Percentiles rank a stretch among this genome's conserved stretches.
Conservation (phyloP, 2,888 invertebrate genomes). For the Drosophila merina region DNA sequence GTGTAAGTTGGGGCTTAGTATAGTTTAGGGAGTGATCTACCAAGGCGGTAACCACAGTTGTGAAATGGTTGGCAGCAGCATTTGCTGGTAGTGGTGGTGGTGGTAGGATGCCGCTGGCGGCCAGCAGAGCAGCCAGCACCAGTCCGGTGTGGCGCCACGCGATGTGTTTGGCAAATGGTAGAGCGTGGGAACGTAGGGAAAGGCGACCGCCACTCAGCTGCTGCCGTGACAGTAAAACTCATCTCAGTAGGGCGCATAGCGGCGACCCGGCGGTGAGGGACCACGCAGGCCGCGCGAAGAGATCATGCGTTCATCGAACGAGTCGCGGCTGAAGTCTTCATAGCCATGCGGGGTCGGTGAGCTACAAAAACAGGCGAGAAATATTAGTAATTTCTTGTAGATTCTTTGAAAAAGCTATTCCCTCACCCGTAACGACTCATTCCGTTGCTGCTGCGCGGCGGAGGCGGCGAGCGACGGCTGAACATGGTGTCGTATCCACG, state of each 20-base stretch:
- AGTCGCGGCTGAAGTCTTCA: slow-evolving; percentile 94
- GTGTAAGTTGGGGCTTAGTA: slow-evolving; percentile 19
- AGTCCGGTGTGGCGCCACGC: slow-evolving; percentile 22
- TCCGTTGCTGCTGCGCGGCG: slow-evolving; percentile 85
- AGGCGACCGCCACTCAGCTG: slow-evolving; percentile 64
- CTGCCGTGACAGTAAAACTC: slow-evolving; percentile 80
- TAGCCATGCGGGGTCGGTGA: slow-evolving; percentile 86
- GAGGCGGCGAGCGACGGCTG: slow-evolving; percentile 89
- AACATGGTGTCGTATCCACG: slow-evolving; percentile 90
- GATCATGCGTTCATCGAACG: slow-evolving; percentile 91
- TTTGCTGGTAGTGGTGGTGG: slow-evolving; percentile 13
- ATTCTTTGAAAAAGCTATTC: too few species aligned
- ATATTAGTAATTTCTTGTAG: too few species aligned
- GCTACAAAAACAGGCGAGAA: too few species aligned
- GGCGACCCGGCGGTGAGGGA: slow-evolving; percentile 92
- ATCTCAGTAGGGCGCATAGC: slow-evolving; percentile 92
- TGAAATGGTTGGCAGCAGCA: slow-evolving; percentile 45
- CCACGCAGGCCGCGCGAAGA: slow-evolving; percentile 88
- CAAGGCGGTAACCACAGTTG: slow-evolving; percentile 58
- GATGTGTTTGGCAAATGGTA: slow-evolving; percentile 33
- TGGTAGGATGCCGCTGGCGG: slow-evolving; percentile 39
- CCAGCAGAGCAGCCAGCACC: slow-evolving; percentile 61
- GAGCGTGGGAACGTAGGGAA: slow-evolving; percentile 39
- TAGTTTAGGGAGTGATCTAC: slow-evolving; percentile 37
- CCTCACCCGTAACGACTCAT: slow-evolving; percentile 83